Evolutionary conservation across 2,888 invertebrate genomes (phyloP).

Genomic region (Pimpla rufipes): DNA sequence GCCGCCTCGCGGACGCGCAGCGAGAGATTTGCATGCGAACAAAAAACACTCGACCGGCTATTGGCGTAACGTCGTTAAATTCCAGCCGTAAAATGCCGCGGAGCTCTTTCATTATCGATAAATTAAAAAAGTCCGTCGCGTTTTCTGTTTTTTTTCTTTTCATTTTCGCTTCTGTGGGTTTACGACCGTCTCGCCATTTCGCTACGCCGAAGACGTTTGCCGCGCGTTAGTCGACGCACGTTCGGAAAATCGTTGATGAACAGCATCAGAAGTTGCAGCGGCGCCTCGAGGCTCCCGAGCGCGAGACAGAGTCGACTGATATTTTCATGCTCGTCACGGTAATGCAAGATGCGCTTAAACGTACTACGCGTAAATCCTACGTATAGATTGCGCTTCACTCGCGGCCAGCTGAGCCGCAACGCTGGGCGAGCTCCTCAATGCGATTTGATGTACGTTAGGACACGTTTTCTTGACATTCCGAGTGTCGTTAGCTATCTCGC

Average conservation of each 20-base stretch:
- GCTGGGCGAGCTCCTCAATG: neutral
- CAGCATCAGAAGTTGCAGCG: neutral
- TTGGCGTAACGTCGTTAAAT: constrained; percentile 8
- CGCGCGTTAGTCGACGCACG: neutral
- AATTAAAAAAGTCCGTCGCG: neutral
- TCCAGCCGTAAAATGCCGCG: neutral
- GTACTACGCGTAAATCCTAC: constrained; percentile 29
- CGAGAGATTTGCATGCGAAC: neutral
- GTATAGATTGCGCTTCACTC: neutral
- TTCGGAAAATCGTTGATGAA: neutral
- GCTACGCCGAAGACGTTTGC: neutral
- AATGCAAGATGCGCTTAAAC: constrained; percentile 3
- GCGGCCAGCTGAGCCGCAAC: neutral
- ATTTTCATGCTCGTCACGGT: constrained; percentile 19
- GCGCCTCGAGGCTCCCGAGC: constrained; percentile 19
- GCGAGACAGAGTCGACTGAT: constrained; percentile 5
- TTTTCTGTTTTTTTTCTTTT: neutral
- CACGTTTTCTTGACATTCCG: constrained; percentile 33
- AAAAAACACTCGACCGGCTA: neutral
- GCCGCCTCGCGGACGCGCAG: neutral
- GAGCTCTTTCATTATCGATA: constrained; percentile 3
- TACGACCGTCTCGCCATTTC: constrained; percentile 1
- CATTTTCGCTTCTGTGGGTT: neutral
- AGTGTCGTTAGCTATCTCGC: constrained; percentile 20
- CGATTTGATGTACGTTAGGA: constrained; percentile 13